phyloP scores from a whole-genome alignment of 2,888 invertebrate species.

The Drosophila pegasa region DNA sequence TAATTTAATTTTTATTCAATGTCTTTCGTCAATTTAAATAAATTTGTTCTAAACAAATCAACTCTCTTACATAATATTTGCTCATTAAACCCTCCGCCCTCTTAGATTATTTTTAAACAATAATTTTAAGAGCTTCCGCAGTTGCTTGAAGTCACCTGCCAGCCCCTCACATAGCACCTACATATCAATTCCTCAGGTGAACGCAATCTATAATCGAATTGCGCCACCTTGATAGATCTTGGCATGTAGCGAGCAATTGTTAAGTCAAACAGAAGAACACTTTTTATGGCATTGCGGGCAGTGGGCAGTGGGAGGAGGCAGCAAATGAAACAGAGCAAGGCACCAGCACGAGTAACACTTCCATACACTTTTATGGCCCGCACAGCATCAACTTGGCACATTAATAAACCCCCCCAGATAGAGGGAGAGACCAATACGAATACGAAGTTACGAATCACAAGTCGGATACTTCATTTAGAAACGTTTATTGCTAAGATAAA shows the following conservation, averaged over 20 bases:
- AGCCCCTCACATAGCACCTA: neutral
- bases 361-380: conserved; percentile 37
- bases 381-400: conserved; percentile 53
- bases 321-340: conserved; percentile 72
- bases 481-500: conserved; percentile 72
- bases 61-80: no score
- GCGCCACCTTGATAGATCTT: conserved; percentile 37
- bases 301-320: conserved; percentile 34
- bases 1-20: no score
- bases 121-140: neutral
- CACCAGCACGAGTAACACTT: conserved; percentile 34
- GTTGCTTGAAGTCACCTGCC: neutral
- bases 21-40: no score
- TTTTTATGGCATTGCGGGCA: conserved; percentile 30
- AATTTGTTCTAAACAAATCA: no score
- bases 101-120: neutral
- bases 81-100: neutral
- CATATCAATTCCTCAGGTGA: neutral
- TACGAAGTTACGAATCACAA: conserved; percentile 7
- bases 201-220: neutral
- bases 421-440: no score
- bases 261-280: conserved; percentile 49
- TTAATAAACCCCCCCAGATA: conserved; percentile 52
- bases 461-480: conserved; percentile 55
- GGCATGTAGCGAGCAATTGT: conserved; percentile 60